These are phyloP conservation scores for Rhyacophila brunnea DNA, from an alignment of 1,140 invertebrate species.

Conservation along the genomic window DNA sequence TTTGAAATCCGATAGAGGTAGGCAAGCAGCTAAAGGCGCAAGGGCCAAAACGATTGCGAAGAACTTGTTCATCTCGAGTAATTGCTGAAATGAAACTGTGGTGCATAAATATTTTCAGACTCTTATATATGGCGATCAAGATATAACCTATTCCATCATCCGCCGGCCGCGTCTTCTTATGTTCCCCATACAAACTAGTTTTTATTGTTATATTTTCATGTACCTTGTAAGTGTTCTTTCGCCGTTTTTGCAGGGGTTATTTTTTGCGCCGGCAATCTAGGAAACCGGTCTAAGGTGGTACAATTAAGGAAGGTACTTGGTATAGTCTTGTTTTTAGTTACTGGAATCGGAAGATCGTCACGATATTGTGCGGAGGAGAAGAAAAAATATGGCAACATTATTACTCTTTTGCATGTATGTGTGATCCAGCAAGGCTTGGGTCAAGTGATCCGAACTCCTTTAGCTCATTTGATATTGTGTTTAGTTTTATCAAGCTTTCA, in stretches of 20 bases:
- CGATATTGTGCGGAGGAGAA: constrained; percentile 5
- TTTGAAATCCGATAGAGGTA: constrained; percentile 1
- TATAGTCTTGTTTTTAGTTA: background rate
- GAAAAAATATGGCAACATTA: background rate
- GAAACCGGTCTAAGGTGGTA: constrained; percentile 23
- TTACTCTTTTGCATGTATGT: background rate
- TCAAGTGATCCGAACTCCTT: too few relatives aligned
- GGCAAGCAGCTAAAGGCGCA: constrained; percentile 14
- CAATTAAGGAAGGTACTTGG: constrained; percentile 21
- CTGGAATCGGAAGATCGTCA: constrained; percentile 9
- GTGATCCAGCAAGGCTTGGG: too few relatives aligned
- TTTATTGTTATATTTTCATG: constrained; percentile 27
- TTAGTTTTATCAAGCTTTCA: too few relatives aligned
- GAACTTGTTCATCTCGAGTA: constrained; percentile 21
- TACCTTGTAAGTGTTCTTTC: constrained; percentile 12
- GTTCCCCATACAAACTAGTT: constrained; percentile 26
- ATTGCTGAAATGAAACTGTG: constrained; percentile 10
- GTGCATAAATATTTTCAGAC: background rate
- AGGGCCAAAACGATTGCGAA: constrained; percentile 12
- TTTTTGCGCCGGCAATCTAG: constrained; percentile 14
- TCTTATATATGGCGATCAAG: constrained; percentile 1
- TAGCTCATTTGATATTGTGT: too few relatives aligned
- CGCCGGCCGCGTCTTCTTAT: background rate
- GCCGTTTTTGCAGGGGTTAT: constrained; percentile 11
- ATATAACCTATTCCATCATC: constrained; percentile 2